A percentile compares a stretch with the other conserved stretches of the same genome.
Conservation (phyloP, 92 coral and sea anemone species). For the Paragorgia papillata region DNA sequence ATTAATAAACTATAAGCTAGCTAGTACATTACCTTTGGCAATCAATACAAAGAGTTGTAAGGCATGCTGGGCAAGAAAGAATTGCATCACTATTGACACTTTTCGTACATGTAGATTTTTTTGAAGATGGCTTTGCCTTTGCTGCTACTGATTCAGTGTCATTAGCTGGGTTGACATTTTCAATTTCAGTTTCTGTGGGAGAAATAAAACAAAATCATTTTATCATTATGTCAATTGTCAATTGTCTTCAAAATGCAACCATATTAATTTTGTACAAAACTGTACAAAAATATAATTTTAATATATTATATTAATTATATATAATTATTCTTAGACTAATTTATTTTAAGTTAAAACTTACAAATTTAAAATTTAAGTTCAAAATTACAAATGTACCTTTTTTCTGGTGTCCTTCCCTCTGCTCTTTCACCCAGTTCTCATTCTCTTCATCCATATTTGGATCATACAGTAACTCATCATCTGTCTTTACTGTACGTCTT, state of each 20-base stretch:
- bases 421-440: slow-evolving; percentile 86
- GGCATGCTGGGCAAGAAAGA: slow-evolving; percentile 93
- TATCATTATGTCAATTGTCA: too few species aligned
- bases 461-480: slow-evolving; percentile 90
- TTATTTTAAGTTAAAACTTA: too few species aligned
- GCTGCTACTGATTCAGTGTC: slow-evolving; percentile 14
- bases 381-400: too few species aligned
- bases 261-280: too few species aligned
- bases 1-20: too few species aligned
- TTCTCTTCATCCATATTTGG: slow-evolving; percentile 97
- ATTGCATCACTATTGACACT: slow-evolving; percentile 91
- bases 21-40: slow-evolving; percentile 83
- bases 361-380: too few species aligned
- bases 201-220: not conserved
- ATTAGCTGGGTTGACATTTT: not conserved
- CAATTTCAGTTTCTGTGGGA: slow-evolving; percentile 15
- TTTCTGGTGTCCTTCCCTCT: slow-evolving; percentile 65
- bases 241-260: too few species aligned
- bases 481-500: slow-evolving; percentile 72
- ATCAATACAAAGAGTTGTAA: slow-evolving; percentile 87
- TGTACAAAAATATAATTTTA: too few species aligned
- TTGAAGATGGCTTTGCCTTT: slow-evolving; percentile 26
- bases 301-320: too few species aligned
- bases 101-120: slow-evolving; percentile 53
- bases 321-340: too few species aligned